Percentiles rank a stretch among this genome's conserved stretches.
These are phyloP conservation scores for Tyrannus savana DNA, from an alignment of 2,113 vertebrate species.

Conservation along the genomic window DNA sequence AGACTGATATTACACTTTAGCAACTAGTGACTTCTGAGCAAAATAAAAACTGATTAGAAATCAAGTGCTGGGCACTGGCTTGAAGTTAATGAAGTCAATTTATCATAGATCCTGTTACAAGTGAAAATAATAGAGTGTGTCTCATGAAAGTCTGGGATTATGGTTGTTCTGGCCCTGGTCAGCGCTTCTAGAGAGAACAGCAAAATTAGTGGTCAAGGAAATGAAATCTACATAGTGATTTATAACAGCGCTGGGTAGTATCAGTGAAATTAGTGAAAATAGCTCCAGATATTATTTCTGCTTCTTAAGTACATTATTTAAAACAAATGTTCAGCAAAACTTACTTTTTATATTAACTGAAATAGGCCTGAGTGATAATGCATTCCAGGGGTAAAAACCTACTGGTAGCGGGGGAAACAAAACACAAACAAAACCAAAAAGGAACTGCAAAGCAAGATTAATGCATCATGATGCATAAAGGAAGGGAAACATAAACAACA, in stretches of 20 bases:
- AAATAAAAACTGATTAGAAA: slow-evolving; percentile 34
- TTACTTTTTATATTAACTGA: background rate
- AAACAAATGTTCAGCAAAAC: background rate
- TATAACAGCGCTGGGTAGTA: background rate
- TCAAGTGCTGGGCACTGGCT: background rate
- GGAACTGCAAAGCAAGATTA: background rate
- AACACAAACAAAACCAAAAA: background rate
- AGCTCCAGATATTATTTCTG: slow-evolving; percentile 4
- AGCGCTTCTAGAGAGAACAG: background rate
- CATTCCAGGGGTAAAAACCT: background rate
- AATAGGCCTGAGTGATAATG: background rate
- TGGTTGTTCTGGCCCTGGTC: background rate
- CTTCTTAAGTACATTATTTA: background rate
- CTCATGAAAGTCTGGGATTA: background rate
- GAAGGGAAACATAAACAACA: background rate
- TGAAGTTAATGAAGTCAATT: slow-evolving; percentile 40
- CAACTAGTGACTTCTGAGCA: background rate
- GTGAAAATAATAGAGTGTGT: background rate
- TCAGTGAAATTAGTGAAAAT: background rate
- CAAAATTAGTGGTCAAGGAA: slow-evolving; percentile 15
- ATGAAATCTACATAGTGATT: background rate
- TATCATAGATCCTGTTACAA: background rate
- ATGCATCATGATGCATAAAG: background rate
- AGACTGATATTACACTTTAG: background rate
- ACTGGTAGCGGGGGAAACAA: background rate